Evolutionary conservation across 2,113 vertebrate genomes (phyloP).

Genomic region (Felis chaus): DNA sequence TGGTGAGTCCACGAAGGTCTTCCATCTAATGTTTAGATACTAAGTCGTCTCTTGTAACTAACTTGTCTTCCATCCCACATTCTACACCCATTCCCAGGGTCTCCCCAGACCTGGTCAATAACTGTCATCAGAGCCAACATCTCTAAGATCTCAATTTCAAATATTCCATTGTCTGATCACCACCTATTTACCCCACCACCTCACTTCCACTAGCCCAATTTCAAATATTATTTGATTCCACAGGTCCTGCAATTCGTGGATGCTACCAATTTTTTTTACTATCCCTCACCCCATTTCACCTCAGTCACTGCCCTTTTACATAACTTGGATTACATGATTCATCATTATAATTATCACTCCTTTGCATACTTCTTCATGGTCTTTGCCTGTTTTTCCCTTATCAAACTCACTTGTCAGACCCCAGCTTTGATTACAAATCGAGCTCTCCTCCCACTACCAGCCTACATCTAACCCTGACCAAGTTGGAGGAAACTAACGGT

Average conservation of each 20-base stretch:
- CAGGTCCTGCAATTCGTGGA: not conserved
- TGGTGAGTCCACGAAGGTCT: not conserved
- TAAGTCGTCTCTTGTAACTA: not conserved
- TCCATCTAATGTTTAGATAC: not conserved
- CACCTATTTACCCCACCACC: not conserved
- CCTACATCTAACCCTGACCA: not conserved
- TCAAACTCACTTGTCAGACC: conserved; percentile 7
- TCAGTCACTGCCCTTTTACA: not conserved
- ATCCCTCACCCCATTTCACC: not conserved
- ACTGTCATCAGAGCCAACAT: not conserved
- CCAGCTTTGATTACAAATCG: not conserved
- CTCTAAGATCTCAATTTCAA: conserved; percentile 14
- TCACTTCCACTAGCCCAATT: not conserved
- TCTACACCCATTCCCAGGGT: not conserved
- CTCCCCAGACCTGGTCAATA: not conserved
- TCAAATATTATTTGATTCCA: not conserved
- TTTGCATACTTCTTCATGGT: not conserved
- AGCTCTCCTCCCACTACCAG: not conserved
- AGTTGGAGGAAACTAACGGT: not conserved
- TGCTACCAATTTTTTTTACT: not conserved
- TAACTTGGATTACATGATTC: not conserved
- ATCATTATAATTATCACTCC: not conserved
- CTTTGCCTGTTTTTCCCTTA: not conserved
- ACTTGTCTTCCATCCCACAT: not conserved
- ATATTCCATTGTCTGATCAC: not conserved